Evolutionary conservation across 2,888 invertebrate species (phyloP), one percentile per base, ranked within the genome.

Genomic region (Ptycholaimellus sp.): DNA sequence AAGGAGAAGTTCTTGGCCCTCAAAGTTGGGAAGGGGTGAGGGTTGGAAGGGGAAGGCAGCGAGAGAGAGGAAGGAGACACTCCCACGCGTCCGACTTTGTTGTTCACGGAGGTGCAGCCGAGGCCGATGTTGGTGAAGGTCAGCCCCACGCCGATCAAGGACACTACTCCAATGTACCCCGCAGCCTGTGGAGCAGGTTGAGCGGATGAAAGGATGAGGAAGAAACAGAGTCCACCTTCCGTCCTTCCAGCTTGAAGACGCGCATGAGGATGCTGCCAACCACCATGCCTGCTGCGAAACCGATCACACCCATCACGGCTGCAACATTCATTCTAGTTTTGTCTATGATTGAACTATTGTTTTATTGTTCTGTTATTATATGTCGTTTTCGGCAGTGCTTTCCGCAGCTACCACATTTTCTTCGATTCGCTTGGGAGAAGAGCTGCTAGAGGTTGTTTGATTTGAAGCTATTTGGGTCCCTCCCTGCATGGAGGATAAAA

Each of bases 261-360:
- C 44, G 43, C 49, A 52, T 50, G 19, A 46, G 41, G 6, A 45
- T 21, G 33, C 45, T 44, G 28, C 52, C 52, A 11, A 38, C 28
- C 36, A 47, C 39, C 1, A 50, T 48, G 17, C 52, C 52, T 18
- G 37, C 28, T 1, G 52, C 52, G 33, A 50, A 50, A 3, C 52
- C 52, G 29, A 49, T 41, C 16, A 50, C 44, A 18, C 49, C 52
- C 7, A 47, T 45, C 7, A 42, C 25, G 23, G 44, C 49, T 49
- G 35, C 18, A 42, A 25, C 42, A 19, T 39, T 44, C n/a, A n/a
- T n/a, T n/a, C n/a, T n/a, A n/a, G n/a, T n/a, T n/a, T n/a, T n/a
- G n/a, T n/a, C n/a, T n/a, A n/a, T n/a, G n/a, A n/a, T n/a, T n/a
- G n/a, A n/a, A n/a, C n/a, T n/a, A n/a, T n/a, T n/a, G n/a, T n/a